Base-by-base conservation (phyloP, 2,888 invertebrate genomes). In the Lasioglossum figueresi region DNA sequence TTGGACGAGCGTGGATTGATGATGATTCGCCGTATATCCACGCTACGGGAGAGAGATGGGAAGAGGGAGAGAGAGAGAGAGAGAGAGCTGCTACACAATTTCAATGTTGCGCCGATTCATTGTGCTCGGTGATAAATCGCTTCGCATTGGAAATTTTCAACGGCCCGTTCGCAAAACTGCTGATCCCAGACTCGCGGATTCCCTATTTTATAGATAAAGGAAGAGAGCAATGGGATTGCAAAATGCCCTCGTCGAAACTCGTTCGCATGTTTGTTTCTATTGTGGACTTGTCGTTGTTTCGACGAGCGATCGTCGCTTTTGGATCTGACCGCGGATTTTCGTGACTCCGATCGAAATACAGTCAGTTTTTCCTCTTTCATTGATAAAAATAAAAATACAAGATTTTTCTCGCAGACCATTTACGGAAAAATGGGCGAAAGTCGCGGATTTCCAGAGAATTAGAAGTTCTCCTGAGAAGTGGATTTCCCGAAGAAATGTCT, bases 1-100 rank as follows among this genome's bases (percentile, higher is more conserved):
- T 82, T 82, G 83, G 48, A 73, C 83, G 59, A 70, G 59, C 59
- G 52, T 43, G 56, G 68, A 77, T 74, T 73, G 76, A 82, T 74
- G 68, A 82, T 74, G 45, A 76, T 76, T 76, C 76, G 19, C n/a
- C 37, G 66, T 63, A 31, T 16, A 31, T 34, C 19, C 10, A 10
- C 10, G 52, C 23, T 8, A n/a, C 23, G 48, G 0, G 48, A 48
- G 2, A 48, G 48, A 48, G 23, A 19, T 19, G 23, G 23, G 23
- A 6, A 48, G 6, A 52, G 52, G 8, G 19, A 16, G 4, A 48
- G 16, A 5, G 45, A 45, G 52, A 23, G 52, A 52, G 52, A 23
- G 52, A 52, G 52, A n/a, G 52, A 23, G n/a, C 10, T 52, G 63
- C 14, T 31, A 43, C 75, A 52, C 75, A 52, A 76, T 83, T 81